Evolutionary conservation across 1,140 invertebrate species (phyloP), one percentile per base, ranked within the genome.

Genomic region (Saccostrea glomerata): DNA sequence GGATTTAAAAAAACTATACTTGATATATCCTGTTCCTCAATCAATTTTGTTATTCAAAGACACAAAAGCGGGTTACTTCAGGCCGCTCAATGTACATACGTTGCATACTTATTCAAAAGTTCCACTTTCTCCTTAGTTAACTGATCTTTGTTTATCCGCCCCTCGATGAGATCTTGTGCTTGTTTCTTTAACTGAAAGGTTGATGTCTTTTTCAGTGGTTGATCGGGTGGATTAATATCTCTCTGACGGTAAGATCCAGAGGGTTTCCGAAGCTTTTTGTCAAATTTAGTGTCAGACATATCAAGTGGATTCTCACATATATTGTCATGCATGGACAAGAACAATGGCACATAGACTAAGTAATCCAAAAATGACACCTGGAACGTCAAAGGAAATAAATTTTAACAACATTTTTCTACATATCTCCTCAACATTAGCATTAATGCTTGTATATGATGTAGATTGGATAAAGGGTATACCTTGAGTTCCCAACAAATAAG

Each of bases 331-430:
- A 94, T 93, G 25, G 94, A 94, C 87, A 94, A 84, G 89, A 94
- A 94, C 17, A 94, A 89, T 0, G 94, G 94, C 47, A 94, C 94
- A 90, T 94, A 94, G 70, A 91, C 91, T n/a, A 94, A 87, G 86
- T 94, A 94, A 89, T 94, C 94, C 30, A 94, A 90, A 86, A 94
- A 94, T 11, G 92, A 93, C 66, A 94, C 92, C 94, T 94, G 87
- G 56, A 89, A 89, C 9, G 47, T 47, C 87, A 12, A 77, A 85
- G 60, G 15, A 85, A 23, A 13, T 20, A 60, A 4, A 77, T 77
- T 25, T 20, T 40, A 77, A 0, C 23, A 3, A 30, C 20, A 3
- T 1, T 77, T 23, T 7, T 82, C 73, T 36, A 25, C 5, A 2
- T 77, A 20, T n/a, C 2, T 23, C 6, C 23, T 82, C 15, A 36